Conservation (phyloP, 1,140 invertebrate genomes). For the Ooceraea biroi region DNA sequence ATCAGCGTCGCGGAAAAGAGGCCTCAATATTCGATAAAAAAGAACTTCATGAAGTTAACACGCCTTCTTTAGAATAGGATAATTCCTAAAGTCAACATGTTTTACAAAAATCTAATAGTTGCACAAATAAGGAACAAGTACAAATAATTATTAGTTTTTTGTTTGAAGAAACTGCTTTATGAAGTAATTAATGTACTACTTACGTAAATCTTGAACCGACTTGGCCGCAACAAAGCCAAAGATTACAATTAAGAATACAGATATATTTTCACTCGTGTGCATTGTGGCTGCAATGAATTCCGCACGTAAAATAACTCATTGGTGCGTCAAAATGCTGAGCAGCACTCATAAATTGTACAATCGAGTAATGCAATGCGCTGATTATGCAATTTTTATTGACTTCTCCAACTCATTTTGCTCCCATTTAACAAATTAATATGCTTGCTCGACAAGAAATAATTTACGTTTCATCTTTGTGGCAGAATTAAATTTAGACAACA, state of each 20-base stretch:
- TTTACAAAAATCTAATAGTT: background rate
- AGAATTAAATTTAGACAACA: constrained; percentile 4
- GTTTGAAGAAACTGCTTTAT: background rate
- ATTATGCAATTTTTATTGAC: constrained; percentile 18
- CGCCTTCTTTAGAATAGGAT: no score
- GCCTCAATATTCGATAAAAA: no score
- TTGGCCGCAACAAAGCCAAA: background rate
- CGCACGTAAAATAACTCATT: background rate
- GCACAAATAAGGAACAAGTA: background rate
- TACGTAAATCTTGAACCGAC: constrained; percentile 17
- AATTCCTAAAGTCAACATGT: background rate
- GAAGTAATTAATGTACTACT: constrained; percentile 1
- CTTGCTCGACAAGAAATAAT: constrained; percentile 17
- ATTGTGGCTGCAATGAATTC: constrained; percentile 23
- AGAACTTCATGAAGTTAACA: no score
- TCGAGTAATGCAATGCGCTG: constrained; percentile 23
- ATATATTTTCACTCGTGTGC: background rate
- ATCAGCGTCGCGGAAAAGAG: no score
- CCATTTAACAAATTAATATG: constrained; percentile 15
- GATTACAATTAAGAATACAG: background rate
- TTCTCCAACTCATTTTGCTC: background rate
- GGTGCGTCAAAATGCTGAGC: background rate
- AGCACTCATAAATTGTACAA: background rate
- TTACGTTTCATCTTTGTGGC: background rate
- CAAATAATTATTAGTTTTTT: background rate